Evolutionary conservation across 2,888 invertebrate genomes (phyloP).

Genomic region (Cheilosia vulpina): DNA sequence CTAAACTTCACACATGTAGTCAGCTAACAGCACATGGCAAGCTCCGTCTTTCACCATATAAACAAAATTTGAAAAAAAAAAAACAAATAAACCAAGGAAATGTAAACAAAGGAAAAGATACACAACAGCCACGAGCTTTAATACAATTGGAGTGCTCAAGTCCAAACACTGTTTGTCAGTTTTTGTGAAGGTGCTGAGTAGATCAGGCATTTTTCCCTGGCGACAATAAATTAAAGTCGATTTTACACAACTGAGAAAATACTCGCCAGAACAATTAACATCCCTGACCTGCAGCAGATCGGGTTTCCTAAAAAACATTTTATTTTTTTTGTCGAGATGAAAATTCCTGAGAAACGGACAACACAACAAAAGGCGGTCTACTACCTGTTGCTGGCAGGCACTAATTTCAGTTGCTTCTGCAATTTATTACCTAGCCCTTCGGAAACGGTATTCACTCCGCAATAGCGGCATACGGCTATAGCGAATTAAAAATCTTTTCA

Average conservation of each 20-base stretch:
- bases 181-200: neutral
- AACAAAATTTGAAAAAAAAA: conserved; percentile 35
- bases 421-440: conserved; percentile 33
- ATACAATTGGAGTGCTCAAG: conserved; percentile 6
- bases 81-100: neutral
- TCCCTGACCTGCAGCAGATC: neutral
- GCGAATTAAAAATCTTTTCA: conserved; percentile 39
- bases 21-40: conserved; percentile 2
- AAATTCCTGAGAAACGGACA: neutral
- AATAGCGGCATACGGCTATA: conserved; percentile 34
- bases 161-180: neutral
- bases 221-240: too few species aligned
- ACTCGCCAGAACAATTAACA: neutral
- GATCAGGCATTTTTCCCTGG: too few species aligned
- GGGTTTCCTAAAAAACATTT: too few species aligned
- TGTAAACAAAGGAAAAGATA: conserved; percentile 6
- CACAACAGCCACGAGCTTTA: neutral
- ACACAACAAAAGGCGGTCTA: neutral
- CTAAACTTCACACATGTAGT: neutral
- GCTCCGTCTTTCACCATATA: conserved; percentile 3
- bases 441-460: conserved; percentile 42
- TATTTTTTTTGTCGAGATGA: too few species aligned
- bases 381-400: conserved; percentile 16
- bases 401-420: conserved; percentile 7
- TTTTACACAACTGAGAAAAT: neutral